These are phyloP conservation scores for Uloborus plumipes DNA, from an alignment of 2,888 invertebrate genomes.

Conservation along the genomic window DNA sequence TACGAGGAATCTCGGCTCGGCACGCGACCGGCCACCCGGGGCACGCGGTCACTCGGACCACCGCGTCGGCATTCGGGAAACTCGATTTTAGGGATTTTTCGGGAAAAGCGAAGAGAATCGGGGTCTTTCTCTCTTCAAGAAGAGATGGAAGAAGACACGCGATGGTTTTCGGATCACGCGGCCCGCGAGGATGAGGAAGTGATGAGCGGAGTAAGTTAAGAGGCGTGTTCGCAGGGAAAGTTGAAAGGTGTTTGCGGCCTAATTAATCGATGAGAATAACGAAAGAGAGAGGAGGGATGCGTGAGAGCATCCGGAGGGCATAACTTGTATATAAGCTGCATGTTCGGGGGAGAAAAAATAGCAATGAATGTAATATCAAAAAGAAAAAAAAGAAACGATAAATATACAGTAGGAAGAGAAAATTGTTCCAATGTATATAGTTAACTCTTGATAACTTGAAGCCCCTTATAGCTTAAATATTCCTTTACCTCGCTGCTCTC, in stretches of 20 bases:
- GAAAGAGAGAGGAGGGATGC: no score
- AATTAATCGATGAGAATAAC: no score
- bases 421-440: no score
- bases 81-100: conserved; percentile 54
- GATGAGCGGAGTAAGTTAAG: not conserved
- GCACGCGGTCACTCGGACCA: conserved; percentile 53
- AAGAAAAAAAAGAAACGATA: no score
- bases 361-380: no score
- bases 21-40: conserved; percentile 38
- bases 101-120: conserved; percentile 48
- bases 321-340: no score
- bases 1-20: conserved; percentile 19
- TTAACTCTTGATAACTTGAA: no score
- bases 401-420: no score
- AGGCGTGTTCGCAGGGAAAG: not conserved
- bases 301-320: no score
- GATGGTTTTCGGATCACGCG: conserved; percentile 52
- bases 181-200: conserved; percentile 3
- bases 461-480: no score
- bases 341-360: no score
- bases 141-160: conserved; percentile 45
- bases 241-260: not conserved
- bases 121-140: conserved; percentile 14
- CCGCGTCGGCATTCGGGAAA: conserved; percentile 25
- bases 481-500: no score